Evolutionary conservation across 2,888 invertebrate species (phyloP), one percentile per base, ranked within the genome.

Genomic region (Ormyrus labotus): DNA sequence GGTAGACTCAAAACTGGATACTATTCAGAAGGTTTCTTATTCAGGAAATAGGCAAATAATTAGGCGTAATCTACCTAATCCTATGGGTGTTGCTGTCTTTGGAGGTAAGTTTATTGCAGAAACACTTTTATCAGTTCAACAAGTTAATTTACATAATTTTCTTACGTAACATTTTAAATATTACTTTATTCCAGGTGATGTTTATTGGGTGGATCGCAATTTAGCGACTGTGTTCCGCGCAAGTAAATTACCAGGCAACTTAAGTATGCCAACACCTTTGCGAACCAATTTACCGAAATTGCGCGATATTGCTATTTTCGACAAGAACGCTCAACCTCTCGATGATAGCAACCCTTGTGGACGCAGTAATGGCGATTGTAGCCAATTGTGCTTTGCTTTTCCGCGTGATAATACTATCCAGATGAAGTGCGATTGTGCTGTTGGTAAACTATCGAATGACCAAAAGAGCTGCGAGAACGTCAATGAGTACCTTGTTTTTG

Each of bases 201-300:
- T 99, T 0, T 98, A 96, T 89, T 99, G 98, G 98, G 97, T 98
- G 0, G 99, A 99, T 88, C 93, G 97, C 77, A 98, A 98, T 90
- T 91, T 98, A 5, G 95, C 95, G 85, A 95, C 96, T 0, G 94
- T 97, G 47, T 96, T 95, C 89, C 95, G 95, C 89, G 95, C 96
- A 0, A 95, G 95, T 0, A 97, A 97, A 89, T 88, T 95, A 60
- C 94, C 95, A 0, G 95, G 95, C 19, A 96, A 96, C 83, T 94
- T 92, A 48, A 93, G 94, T 0, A 91, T 94, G 85, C 95, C 96
- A 0, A 94, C 93, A 0, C 93, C 95, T 63, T 92, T 98, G 7
- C 93, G 97, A 82, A 96, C 96, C 0, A 97, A 97, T 87, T 91
- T 99, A 58, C 95, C 95, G 4, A 96, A 96, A 88, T 91, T 99